Conservation (phyloP, 2,797 vertebrate genomes). For the Cynopterus sphinx region DNA sequence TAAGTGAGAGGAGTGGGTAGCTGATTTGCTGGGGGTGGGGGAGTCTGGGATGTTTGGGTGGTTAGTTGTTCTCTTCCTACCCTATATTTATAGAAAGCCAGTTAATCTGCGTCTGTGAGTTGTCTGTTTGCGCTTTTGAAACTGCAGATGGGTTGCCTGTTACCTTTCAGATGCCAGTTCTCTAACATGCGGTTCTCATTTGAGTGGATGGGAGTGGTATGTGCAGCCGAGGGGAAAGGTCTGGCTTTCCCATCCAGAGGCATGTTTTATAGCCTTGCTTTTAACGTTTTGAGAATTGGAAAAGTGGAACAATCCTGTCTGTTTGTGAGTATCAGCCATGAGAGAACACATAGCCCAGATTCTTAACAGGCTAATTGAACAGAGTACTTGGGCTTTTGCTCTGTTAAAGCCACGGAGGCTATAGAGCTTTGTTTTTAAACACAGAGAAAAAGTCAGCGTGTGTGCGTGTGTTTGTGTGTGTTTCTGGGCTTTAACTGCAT, state of each 20-base stretch:
- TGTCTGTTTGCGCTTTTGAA: constrained; percentile 19
- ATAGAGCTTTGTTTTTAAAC: constrained; percentile 39
- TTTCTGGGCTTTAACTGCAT: not conserved
- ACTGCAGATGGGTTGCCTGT: constrained; percentile 22
- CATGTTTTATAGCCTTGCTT: constrained; percentile 67
- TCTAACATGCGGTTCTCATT: constrained; percentile 69
- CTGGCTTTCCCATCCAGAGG: constrained; percentile 10
- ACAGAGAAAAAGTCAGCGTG: not conserved
- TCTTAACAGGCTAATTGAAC: constrained; percentile 19
- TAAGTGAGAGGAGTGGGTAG: constrained; percentile 13
- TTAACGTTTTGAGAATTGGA: constrained; percentile 55
- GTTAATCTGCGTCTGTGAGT: constrained; percentile 46
- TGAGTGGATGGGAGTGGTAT: constrained; percentile 34
- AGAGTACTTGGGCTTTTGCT: constrained; percentile 20
- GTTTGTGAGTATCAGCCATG: constrained; percentile 28
- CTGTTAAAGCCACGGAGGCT: not conserved
- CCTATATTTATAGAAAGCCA: constrained; percentile 49
- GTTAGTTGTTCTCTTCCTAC: constrained; percentile 11
- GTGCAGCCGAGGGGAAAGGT: constrained; percentile 21
- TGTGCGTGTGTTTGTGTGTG: not conserved
- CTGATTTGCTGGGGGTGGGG: not conserved
- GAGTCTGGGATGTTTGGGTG: not conserved
- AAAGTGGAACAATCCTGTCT: constrained; percentile 60
- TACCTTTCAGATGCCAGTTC: constrained; percentile 33
- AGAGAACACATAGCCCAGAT: constrained; percentile 20